A percentile compares a stretch with the other conserved stretches of the same genome.
Evolutionary conservation across 2,888 invertebrate genomes (phyloP).

Genomic region (Camptogramma bilineatum): DNA sequence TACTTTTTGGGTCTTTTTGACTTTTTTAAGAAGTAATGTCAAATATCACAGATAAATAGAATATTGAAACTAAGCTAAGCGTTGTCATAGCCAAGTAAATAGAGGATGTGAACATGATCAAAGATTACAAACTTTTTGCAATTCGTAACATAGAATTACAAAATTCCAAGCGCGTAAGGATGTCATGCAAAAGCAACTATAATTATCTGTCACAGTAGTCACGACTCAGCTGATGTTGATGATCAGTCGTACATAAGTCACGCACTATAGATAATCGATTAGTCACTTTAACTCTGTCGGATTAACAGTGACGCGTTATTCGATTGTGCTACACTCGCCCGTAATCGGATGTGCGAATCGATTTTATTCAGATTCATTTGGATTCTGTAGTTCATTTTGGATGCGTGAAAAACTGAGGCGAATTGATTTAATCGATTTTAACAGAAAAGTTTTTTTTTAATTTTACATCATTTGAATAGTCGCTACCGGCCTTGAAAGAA

Average conservation of each 20-base stretch:
- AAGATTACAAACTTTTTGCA: neutral
- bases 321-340: constrained; percentile 26
- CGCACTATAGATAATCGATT: neutral
- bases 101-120: neutral
- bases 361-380: constrained; percentile 32
- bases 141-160: constrained; percentile 1
- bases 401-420: constrained; percentile 19
- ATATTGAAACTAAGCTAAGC: no score
- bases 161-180: constrained; percentile 13
- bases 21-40: no score
- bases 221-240: constrained; percentile 21
- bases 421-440: constrained; percentile 18
- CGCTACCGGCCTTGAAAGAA: neutral
- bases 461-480: neutral
- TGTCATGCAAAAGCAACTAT: constrained; percentile 15
- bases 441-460: neutral
- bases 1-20: no score
- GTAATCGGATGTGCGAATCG: constrained; percentile 32
- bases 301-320: constrained; percentile 45
- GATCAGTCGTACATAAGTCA: constrained; percentile 1
- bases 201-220: constrained; percentile 40
- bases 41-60: no score
- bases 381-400: constrained; percentile 26
- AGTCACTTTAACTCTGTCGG: constrained; percentile 42
- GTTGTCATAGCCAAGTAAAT: no score